Evolutionary conservation across 2,113 vertebrate genomes (phyloP), one percentile per base, ranked within the genome.

Genomic region (Urocolius indicus): DNA sequence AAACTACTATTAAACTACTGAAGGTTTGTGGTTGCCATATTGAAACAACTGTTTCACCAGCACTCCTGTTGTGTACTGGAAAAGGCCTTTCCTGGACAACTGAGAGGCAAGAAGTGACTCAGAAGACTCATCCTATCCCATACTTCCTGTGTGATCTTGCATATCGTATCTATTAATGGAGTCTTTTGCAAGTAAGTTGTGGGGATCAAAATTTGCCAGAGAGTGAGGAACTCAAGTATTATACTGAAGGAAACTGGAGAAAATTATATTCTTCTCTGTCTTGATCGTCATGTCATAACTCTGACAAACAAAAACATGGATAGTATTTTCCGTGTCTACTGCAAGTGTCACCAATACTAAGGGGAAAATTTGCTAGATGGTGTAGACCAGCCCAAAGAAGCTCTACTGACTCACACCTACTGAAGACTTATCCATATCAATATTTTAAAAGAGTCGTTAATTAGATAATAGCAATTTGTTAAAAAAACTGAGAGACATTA

Each of bases 261-360:
- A 92, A 94, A 34, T 4, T 36, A 5, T 36, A 9, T 21, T 75
- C 4, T 68, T 77, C 43, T 80, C 59, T 69, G 20, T 85, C 82
- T 87, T 58, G 85, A 3, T 30, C 79, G 71, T 73, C 46, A 66
- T 62, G 55, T 55, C 13, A 0, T 75, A 90, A 29, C 23, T 73
- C 69, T 63, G 84, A 91, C 58, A 94, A 95, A 95, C 14, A 89
- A 78, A 90, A 95, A 82, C 59, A 87, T 10, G 62, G 51, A 85
- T 65, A 66, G 27, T 32, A 27, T 76, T 95, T 91, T 76, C 72
- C 45, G 71, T 85, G 36, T 51, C 58, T 87, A 66, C 62, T 85
- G 18, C 30, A 51, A 67, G 30, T 82, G n/a, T 83, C 51, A 77
- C 59, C 63, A 88, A 22, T 74, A 67, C 11, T 77, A 43, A 80